These are phyloP conservation scores for Serripes groenlandicus DNA, from an alignment of 2,888 invertebrate species.

Conservation along the genomic window DNA sequence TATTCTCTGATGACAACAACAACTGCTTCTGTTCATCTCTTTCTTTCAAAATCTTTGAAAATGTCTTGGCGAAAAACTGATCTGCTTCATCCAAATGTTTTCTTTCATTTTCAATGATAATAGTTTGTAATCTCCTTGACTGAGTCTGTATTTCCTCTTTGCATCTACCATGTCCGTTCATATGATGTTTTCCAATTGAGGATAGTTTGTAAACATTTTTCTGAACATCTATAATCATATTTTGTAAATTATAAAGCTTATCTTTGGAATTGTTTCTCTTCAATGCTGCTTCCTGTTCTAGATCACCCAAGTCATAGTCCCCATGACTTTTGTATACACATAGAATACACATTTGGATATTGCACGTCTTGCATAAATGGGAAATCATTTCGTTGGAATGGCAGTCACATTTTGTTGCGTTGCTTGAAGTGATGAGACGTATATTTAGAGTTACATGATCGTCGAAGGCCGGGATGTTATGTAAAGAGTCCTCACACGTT, in stretches of 20 bases:
- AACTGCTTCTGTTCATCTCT: background rate
- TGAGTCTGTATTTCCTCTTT: background rate
- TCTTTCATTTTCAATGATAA: constrained; percentile 22
- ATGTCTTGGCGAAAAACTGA: background rate
- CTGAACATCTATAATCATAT: background rate
- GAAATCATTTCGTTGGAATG: constrained; percentile 54
- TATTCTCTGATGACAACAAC: background rate
- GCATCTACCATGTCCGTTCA: background rate
- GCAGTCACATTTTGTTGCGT: constrained; percentile 31
- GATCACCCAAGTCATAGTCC: constrained; percentile 42
- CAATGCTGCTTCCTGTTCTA: background rate
- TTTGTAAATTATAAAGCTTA: background rate
- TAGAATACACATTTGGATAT: constrained; percentile 51
- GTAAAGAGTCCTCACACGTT: constrained; percentile 39
- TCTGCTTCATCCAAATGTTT: background rate
- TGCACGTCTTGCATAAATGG: constrained; percentile 58
- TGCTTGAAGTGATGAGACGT: background rate
- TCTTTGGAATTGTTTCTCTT: background rate
- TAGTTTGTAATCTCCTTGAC: background rate
- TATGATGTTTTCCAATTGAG: background rate
- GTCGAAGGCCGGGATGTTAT: constrained; percentile 39
- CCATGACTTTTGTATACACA: constrained; percentile 59
- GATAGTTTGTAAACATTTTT: background rate
- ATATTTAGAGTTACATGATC: constrained; percentile 48
- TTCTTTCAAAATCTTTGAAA: constrained; percentile 2